Base-by-base conservation (phyloP, 2,113 vertebrate species). In the Vimba vimba region DNA sequence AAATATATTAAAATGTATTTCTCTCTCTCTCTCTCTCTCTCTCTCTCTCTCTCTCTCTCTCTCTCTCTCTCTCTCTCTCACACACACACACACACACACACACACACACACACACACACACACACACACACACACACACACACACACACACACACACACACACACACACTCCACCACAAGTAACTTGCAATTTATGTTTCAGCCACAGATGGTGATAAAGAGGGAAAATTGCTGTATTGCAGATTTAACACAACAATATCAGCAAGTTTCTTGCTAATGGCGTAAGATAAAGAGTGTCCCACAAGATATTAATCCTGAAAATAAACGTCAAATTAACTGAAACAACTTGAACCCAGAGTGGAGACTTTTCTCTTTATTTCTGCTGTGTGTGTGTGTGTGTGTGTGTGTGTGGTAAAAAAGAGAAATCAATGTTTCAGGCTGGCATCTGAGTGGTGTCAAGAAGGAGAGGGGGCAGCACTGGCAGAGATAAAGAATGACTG, bases 401-500 rank as follows among this genome's bases (percentile, higher is more conserved):
- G 62, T 30, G 33, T 45, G 66, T 69, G 85, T 33, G 66, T 33
- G 36, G 21, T n/a, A 74, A 17, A 43, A 74, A 75, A 7, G 75
- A 64, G 79, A 68, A 79, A 73, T 27, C 59, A 1, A n/a, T 71
- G 86, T 21, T 76, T 60, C 68, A 52, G 74, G 23, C 23, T 66
- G 71, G 62, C 45, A 71, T 77, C 68, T 12, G 39, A 23, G 59
- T 68, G 60, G 64, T 82, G 78, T 85, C 69, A 43, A 33, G 71
- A 78, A 55, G 57, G 4, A 64, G 59, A 47, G 66, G 73, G 55
- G 86, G 69, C 25, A 47, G 87, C 47, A 62, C 33, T 11, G 87
- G 25, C 81, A 47, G 50, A 82, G 78, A 78, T 82, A 71, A 23
- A 23, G 57, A 45, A 39, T 39, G 64, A 62, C 79, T 86, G 80